These are phyloP conservation scores for Sterrhoptilus dennistouni DNA, from an alignment of 2,113 vertebrate genomes.

Conservation along the genomic window DNA sequence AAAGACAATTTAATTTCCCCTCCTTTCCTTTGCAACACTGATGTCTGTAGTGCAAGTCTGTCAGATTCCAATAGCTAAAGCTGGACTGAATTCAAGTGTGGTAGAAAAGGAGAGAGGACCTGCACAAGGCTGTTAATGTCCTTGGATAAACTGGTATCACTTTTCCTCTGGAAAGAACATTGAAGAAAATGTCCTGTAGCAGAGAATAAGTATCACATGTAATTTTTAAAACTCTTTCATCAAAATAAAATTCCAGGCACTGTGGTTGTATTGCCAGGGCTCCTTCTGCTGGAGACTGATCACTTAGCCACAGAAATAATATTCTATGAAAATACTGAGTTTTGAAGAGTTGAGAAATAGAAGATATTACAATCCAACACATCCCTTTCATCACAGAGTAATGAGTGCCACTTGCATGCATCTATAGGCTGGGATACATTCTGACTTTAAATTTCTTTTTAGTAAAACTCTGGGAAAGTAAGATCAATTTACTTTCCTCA, in stretches of 20 bases:
- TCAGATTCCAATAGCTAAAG: background rate
- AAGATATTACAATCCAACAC: background rate
- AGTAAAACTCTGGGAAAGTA: background rate
- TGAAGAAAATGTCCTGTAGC: background rate
- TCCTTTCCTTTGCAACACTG: background rate
- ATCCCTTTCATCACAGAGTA: background rate
- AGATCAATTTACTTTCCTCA: background rate
- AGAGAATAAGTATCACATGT: background rate
- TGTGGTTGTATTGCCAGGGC: background rate
- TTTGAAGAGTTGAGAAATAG: background rate
- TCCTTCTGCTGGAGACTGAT: slow-evolving; percentile 1
- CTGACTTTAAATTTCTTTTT: background rate
- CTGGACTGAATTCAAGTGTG: background rate
- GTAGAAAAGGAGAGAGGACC: background rate
- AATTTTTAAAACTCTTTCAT: background rate
- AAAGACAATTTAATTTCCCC: background rate
- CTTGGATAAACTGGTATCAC: background rate
- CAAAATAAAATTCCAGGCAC: background rate
- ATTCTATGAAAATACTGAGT: background rate
- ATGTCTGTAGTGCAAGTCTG: background rate
- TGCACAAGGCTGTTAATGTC: background rate
- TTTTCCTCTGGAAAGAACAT: background rate
- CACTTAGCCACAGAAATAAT: background rate
- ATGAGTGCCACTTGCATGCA: background rate
- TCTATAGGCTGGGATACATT: background rate